A percentile compares a stretch with the other conserved stretches of the same genome.
These are phyloP conservation scores for Pristionchus arcanus DNA, from an alignment of 2,888 invertebrate species.

Conservation along the genomic window DNA sequence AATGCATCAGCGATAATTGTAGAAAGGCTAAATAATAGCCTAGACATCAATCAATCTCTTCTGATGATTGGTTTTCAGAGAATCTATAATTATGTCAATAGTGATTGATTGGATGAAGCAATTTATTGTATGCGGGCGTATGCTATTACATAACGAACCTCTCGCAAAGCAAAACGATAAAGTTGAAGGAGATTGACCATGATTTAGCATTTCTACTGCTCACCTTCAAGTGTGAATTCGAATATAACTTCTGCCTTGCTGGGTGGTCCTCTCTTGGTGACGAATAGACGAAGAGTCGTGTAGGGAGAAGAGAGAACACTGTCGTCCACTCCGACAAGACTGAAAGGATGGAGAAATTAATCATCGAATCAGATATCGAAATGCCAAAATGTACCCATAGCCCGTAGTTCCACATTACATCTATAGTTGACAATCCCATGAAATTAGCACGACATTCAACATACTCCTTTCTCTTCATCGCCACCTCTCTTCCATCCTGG, in stretches of 20 bases:
- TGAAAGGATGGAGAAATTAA: background rate
- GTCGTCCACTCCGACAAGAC: background rate
- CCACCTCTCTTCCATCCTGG: background rate
- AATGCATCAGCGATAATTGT: no score
- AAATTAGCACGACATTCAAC: background rate
- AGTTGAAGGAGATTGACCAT: background rate
- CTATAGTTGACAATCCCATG: no score
- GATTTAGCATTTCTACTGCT: background rate
- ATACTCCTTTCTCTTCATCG: background rate
- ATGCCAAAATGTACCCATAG: background rate
- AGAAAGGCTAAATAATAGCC: no score
- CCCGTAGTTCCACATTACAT: no score
- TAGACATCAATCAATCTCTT: no score
- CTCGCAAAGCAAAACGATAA: no score
- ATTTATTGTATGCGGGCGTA: background rate
- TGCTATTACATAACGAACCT: background rate
- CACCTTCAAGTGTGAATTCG: constrained; percentile 1
- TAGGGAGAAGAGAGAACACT: background rate
- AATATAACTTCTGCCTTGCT: background rate
- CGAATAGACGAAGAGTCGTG: background rate
- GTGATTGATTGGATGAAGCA: no score
- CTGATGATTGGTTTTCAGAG: no score
- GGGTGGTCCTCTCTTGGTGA: background rate
- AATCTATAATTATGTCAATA: no score
- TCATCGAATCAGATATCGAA: background rate